phyloP scores from a whole-genome alignment of 2,797 vertebrate genomes.

The Anableps anableps region DNA sequence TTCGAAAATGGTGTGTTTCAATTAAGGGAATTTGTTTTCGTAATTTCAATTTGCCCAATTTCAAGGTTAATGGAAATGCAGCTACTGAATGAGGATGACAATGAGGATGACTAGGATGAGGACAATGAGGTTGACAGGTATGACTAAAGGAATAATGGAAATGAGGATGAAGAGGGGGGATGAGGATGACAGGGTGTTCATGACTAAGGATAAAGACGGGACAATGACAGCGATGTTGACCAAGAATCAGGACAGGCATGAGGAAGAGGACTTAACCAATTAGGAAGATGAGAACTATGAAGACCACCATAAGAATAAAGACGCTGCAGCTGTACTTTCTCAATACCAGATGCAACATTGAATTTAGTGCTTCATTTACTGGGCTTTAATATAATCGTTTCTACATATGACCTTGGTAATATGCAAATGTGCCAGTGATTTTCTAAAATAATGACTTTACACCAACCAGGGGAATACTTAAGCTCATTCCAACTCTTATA shows the following conservation, averaged over 20 bases:
- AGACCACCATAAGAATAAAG: not conserved
- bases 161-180: not conserved
- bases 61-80: too few relatives aligned
- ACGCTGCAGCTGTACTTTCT: not conserved
- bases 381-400: not conserved
- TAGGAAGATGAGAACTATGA: not conserved
- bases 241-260: not conserved
- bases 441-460: slow-evolving; percentile 1
- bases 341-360: not conserved
- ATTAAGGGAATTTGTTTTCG: too few relatives aligned
- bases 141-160: not conserved
- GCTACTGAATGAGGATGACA: not conserved
- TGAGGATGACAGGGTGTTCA: not conserved
- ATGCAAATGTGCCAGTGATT: not conserved
- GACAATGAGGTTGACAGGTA: too few relatives aligned
- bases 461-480: not conserved
- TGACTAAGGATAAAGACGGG: not conserved
- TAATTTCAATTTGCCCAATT: too few relatives aligned
- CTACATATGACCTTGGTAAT: not conserved
- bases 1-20: too few relatives aligned
- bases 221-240: not conserved
- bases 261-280: not conserved
- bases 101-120: not conserved
- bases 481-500: not conserved
- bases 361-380: not conserved